Conservation (phyloP, 2,113 vertebrate species). For the Calidris pygmaea region DNA sequence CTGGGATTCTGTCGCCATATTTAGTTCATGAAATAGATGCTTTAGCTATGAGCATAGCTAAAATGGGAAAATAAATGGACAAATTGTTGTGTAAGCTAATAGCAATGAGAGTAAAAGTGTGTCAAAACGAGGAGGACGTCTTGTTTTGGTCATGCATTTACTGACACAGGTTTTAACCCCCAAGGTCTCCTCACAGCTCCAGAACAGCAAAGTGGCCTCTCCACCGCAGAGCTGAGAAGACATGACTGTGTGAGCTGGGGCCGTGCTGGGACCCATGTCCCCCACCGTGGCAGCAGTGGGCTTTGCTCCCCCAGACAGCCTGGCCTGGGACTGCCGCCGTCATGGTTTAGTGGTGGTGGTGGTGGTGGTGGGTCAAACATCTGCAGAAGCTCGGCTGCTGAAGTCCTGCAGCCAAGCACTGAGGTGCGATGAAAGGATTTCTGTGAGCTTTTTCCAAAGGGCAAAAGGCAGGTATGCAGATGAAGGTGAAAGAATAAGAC, state of each 20-base stretch:
- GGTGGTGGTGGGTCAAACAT: neutral
- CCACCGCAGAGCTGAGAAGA: rapidly evolving
- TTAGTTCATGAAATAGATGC: neutral
- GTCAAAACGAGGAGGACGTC: neutral
- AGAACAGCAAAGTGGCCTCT: neutral
- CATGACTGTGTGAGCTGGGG: rapidly evolving
- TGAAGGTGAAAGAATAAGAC: neutral
- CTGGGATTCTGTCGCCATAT: neutral
- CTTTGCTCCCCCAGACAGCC: rapidly evolving
- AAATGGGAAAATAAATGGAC: neutral
- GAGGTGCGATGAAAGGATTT: rapidly evolving
- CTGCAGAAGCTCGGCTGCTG: rapidly evolving
- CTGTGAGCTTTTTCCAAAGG: neutral
- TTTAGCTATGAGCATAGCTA: neutral
- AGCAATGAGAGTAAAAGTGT: neutral
- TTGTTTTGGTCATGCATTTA: neutral
- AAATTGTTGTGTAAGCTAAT: neutral
- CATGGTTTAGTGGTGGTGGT: neutral
- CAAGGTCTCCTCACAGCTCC: neutral
- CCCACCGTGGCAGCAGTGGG: rapidly evolving
- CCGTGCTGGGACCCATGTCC: rapidly evolving
- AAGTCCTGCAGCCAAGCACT: rapidly evolving
- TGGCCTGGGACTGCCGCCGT: neutral
- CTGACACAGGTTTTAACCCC: too few relatives aligned
- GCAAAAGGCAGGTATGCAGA: neutral